Conservation (phyloP, 2,113 vertebrate species). For the Sus scrofa region DNA sequence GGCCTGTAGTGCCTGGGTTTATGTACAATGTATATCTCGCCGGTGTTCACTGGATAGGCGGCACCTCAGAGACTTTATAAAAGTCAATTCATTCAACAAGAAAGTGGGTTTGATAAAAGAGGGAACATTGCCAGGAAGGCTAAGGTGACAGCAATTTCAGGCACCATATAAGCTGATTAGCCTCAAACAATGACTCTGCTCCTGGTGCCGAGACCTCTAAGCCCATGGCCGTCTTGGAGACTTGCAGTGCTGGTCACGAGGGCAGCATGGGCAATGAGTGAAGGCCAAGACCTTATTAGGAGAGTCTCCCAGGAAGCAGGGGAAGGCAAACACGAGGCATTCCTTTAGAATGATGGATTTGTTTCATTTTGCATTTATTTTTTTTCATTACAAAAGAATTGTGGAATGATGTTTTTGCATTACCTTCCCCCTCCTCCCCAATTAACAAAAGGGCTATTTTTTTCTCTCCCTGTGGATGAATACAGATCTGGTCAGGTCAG, state of each 20-base stretch:
- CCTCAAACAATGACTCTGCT: background rate
- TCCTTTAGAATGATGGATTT: conserved; percentile 70
- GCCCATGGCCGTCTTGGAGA: background rate
- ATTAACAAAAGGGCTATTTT: background rate
- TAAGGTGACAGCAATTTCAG: background rate
- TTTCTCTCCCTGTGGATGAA: background rate
- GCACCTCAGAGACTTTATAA: conserved; percentile 26
- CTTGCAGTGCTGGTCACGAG: background rate
- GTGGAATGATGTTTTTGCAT: conserved; percentile 37
- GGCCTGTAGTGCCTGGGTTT: background rate
- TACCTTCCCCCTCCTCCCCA: background rate
- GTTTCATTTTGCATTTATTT: conserved; percentile 67
- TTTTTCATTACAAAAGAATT: conserved; percentile 67
- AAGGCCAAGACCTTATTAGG: conserved; percentile 61
- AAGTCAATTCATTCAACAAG: conserved; percentile 19
- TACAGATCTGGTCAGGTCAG: background rate
- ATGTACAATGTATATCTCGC: background rate
- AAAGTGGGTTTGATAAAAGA: conserved; percentile 44
- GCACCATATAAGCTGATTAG: conserved; percentile 27
- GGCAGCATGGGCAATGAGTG: background rate
- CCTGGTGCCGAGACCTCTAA: background rate
- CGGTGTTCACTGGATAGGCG: background rate
- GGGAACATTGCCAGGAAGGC: conserved; percentile 32
- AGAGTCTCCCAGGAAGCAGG: conserved; percentile 47
- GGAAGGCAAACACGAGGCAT: conserved; percentile 38